These are phyloP conservation scores for Pristionchus maxplancki DNA, from an alignment of 2,888 invertebrate species.

Conservation along the genomic window DNA sequence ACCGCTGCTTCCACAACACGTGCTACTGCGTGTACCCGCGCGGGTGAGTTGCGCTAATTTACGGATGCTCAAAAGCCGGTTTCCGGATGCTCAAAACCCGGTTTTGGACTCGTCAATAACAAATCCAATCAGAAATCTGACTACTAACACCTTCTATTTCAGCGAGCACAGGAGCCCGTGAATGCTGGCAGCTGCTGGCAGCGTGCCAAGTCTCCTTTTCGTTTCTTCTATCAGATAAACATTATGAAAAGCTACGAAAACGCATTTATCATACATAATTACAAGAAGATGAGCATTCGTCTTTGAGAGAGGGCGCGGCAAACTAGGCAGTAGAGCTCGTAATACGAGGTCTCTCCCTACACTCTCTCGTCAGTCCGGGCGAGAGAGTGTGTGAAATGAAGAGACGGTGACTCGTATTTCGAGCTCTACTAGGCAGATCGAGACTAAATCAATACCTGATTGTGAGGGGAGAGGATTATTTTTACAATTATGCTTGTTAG, in stretches of 20 bases:
- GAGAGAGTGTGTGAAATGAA: too few relatives aligned
- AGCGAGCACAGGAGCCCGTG: too few relatives aligned
- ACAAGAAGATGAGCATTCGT: not conserved
- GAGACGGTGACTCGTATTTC: too few relatives aligned
- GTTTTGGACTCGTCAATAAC: too few relatives aligned
- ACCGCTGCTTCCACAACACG: conserved; percentile 8
- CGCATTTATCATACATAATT: not conserved
- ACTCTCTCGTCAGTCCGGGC: too few relatives aligned
- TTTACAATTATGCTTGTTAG: not conserved
- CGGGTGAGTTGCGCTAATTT: too few relatives aligned
- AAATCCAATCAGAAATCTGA: too few relatives aligned
- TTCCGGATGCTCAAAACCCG: too few relatives aligned
- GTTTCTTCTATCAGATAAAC: not conserved
- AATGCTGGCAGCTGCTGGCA: too few relatives aligned
- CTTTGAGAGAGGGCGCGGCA: conserved; percentile 9
- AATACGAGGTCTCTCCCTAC: not conserved
- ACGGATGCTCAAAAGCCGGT: too few relatives aligned
- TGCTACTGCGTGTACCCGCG: conserved; percentile 8
- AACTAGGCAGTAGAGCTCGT: not conserved
- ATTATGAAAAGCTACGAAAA: not conserved
- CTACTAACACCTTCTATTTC: too few relatives aligned
- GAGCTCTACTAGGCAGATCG: not conserved
- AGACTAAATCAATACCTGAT: conserved; percentile 34
- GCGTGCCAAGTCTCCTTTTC: too few relatives aligned
- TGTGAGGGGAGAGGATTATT: not conserved